These are phyloP conservation scores for Meandrusa payeni DNA, from an alignment of 2,888 invertebrate species.

Conservation along the genomic window DNA sequence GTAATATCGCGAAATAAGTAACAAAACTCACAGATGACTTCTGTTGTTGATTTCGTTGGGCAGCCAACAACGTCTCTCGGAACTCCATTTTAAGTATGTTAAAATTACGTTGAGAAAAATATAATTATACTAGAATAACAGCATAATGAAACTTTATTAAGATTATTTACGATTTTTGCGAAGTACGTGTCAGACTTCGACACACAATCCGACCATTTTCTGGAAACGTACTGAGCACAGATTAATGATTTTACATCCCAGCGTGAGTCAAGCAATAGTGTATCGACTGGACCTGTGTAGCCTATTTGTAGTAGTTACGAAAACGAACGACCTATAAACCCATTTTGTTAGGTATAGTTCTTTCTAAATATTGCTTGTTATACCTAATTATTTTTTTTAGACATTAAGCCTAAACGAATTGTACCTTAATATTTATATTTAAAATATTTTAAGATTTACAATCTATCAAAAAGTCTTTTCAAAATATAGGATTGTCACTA, in stretches of 20 bases:
- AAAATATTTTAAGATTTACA: too few species aligned
- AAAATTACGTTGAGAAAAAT: slow-evolving; percentile 26
- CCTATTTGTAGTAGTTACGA: too few species aligned
- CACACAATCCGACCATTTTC: slow-evolving; percentile 75
- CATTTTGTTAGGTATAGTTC: too few species aligned
- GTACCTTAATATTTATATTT: too few species aligned
- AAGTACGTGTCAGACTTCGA: slow-evolving; percentile 74
- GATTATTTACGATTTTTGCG: slow-evolving; percentile 59
- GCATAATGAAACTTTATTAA: slow-evolving; percentile 44
- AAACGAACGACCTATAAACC: too few species aligned
- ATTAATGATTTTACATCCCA: slow-evolving; percentile 27
- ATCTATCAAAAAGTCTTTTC: too few species aligned
- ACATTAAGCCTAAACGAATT: too few species aligned
- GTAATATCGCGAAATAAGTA: slow-evolving; percentile 34
- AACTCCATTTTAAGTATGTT: slow-evolving; percentile 60
- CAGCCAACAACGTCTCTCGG: slow-evolving; percentile 71
- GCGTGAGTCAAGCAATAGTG: too few species aligned
- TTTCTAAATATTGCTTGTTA: too few species aligned
- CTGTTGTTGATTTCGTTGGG: slow-evolving; percentile 77
- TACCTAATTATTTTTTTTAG: too few species aligned
- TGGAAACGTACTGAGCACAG: slow-evolving; percentile 72
- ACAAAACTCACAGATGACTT: slow-evolving; percentile 74
- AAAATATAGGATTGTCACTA: too few species aligned
- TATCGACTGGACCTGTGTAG: too few species aligned
- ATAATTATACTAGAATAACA: slow-evolving; percentile 38